Evolutionary conservation across 2,113 vertebrate genomes (phyloP).

Genomic region (Triplophysa dalaica): DNA sequence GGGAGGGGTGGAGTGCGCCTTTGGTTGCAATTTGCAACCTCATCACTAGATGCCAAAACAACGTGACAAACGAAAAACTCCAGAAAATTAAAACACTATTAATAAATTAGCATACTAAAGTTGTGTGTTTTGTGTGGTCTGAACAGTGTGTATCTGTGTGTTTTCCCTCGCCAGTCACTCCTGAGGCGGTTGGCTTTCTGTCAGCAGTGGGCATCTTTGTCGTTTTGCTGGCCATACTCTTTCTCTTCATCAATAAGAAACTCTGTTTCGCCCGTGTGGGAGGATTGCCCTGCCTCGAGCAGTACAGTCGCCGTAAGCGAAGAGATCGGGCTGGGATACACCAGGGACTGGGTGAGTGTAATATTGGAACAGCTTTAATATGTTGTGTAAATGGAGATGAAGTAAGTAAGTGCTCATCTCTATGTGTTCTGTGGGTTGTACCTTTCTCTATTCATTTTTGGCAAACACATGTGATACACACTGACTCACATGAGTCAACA

Average conservation of each 20-base stretch:
- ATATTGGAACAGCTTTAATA: not conserved
- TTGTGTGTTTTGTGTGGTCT: conserved; percentile 61
- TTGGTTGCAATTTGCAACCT: too few relatives aligned
- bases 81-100: too few relatives aligned
- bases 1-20: too few relatives aligned
- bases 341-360: conserved; percentile 72
- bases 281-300: conserved; percentile 75
- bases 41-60: too few relatives aligned
- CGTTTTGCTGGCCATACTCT: conserved; percentile 79
- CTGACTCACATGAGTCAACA: not conserved
- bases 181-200: conserved; percentile 79
- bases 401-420: too few relatives aligned
- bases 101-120: too few relatives aligned
- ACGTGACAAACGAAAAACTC: too few relatives aligned
- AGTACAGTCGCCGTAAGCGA: conserved; percentile 62
- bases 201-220: conserved; percentile 81
- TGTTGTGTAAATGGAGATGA: not conserved
- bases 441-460: not conserved
- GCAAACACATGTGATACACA: not conserved
- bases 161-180: conserved; percentile 75
- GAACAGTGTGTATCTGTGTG: conserved; percentile 74
- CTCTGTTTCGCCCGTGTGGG: conserved; percentile 80
- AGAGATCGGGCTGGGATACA: conserved; percentile 65
- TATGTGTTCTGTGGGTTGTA: conserved; percentile 20
- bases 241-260: conserved; percentile 88